A percentile compares a stretch with the other conserved stretches of the same genome.
These are phyloP conservation scores for Pycnonotus jocosus DNA, from an alignment of 2,113 vertebrate genomes.

Conservation along the genomic window DNA sequence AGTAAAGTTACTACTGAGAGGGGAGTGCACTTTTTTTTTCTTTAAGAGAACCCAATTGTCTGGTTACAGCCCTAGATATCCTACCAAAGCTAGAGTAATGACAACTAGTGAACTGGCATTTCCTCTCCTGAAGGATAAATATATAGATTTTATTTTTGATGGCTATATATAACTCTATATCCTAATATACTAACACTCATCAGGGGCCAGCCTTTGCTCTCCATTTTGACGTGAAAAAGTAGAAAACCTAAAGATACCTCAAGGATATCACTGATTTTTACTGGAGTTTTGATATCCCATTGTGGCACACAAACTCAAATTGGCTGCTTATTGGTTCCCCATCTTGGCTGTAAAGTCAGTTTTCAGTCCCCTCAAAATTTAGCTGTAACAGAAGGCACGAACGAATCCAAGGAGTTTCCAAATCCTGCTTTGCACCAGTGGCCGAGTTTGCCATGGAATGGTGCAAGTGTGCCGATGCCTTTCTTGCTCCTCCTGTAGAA, in stretches of 20 bases:
- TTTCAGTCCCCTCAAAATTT: constrained; percentile 63
- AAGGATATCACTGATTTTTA: constrained; percentile 71
- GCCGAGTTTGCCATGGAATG: constrained; percentile 1
- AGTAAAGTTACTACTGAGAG: constrained; percentile 72
- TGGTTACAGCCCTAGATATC: constrained; percentile 84
- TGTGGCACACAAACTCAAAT: constrained; percentile 62
- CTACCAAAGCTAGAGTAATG: constrained; percentile 92
- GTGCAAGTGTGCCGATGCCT: constrained; percentile 66
- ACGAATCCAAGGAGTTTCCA: constrained; percentile 55
- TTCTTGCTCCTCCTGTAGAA: constrained; percentile 68
- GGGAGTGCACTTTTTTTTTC: constrained; percentile 82
- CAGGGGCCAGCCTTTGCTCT: constrained; percentile 91
- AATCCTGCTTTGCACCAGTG: constrained; percentile 55
- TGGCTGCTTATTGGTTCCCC: constrained; percentile 67
- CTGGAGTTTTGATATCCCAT: constrained; percentile 44
- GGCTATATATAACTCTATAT: constrained; percentile 76
- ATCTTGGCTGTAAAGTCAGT: constrained; percentile 63
- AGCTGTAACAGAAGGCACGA: constrained; percentile 68
- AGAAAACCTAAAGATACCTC: constrained; percentile 94
- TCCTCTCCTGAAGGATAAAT: constrained; percentile 79
- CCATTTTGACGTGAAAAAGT: constrained; percentile 94
- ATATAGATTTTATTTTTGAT: constrained; percentile 81
- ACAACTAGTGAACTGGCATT: constrained; percentile 78
- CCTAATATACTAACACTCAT: constrained; percentile 80
- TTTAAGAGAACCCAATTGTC: constrained; percentile 72